Percentiles rank a stretch among this genome's conserved stretches.
Evolutionary conservation across 2,888 invertebrate species (phyloP).

Genomic region (Oeneis ivallda): DNA sequence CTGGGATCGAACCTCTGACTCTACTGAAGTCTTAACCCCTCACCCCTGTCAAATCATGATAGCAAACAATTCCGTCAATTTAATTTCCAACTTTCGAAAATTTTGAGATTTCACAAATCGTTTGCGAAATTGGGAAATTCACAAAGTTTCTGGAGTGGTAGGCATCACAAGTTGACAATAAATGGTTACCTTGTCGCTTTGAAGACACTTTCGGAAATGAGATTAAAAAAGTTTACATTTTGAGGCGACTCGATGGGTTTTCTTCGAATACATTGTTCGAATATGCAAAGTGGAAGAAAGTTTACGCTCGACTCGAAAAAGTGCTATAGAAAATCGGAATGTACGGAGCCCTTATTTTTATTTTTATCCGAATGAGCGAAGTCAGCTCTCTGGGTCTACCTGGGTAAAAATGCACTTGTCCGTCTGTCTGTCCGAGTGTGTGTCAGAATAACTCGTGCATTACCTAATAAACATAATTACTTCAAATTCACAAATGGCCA

Average conservation of each 20-base stretch:
- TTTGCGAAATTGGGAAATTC: constrained; percentile 12
- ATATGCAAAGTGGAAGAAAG: neutral
- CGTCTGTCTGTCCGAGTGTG: too few relatives aligned
- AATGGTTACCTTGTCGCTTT: constrained; percentile 14
- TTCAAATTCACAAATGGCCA: too few relatives aligned
- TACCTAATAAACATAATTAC: too few relatives aligned
- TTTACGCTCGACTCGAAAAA: neutral
- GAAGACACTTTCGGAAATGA: constrained; percentile 8
- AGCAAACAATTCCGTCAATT: neutral
- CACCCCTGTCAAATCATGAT: neutral
- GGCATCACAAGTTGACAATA: constrained; percentile 11
- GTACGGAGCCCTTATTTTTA: too few relatives aligned
- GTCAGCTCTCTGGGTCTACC: too few relatives aligned
- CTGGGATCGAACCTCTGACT: too few relatives aligned
- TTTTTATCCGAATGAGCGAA: too few relatives aligned
- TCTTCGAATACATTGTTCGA: neutral
- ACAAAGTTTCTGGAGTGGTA: constrained; percentile 7
- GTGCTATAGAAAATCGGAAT: too few relatives aligned
- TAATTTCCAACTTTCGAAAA: neutral
- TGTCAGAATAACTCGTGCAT: too few relatives aligned
- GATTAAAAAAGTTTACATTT: constrained; percentile 17
- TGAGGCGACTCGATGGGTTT: constrained; percentile 1
- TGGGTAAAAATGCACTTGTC: too few relatives aligned
- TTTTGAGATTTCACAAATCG: constrained; percentile 9
- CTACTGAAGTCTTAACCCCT: too few relatives aligned